Percentiles rank a stretch among this genome's conserved stretches.
Conservation (phyloP, 2,888 invertebrate genomes). For the Platycheirus rosarum region DNA sequence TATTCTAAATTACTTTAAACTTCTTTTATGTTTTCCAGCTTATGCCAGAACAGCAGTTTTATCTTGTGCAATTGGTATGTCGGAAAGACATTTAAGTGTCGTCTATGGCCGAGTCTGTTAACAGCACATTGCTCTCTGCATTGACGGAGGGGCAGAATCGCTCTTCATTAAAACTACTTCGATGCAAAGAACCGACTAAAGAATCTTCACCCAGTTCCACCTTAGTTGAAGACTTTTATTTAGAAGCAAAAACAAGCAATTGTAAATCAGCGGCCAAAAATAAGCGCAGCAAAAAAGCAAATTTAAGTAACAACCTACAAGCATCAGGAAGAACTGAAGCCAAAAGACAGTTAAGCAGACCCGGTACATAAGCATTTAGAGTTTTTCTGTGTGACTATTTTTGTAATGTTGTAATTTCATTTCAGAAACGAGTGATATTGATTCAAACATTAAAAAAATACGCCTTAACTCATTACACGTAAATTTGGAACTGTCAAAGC, state of each 20-base stretch:
- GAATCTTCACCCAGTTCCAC: slow-evolving; percentile 41
- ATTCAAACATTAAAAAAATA: slow-evolving; percentile 79
- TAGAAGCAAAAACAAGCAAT: slow-evolving; percentile 47
- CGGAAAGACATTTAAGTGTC: slow-evolving; percentile 89
- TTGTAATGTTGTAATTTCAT: slow-evolving; percentile 9
- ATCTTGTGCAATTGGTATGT: slow-evolving; percentile 80
- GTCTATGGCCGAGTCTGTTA: slow-evolving; percentile 96
- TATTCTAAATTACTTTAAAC: no score
- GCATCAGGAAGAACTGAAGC: slow-evolving; percentile 15
- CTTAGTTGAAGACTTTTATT: neutral
- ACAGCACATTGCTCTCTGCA: slow-evolving; percentile 89
- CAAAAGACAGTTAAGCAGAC: slow-evolving; percentile 23
- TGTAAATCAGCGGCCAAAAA: slow-evolving; percentile 61
- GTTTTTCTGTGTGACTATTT: no score
- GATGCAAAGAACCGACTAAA: slow-evolving; percentile 72
- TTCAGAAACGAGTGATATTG: slow-evolving; percentile 76
- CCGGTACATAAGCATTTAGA: slow-evolving; percentile 46
- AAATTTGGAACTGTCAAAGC: neutral
- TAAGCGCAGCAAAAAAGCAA: slow-evolving; percentile 19
- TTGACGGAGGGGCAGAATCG: slow-evolving; percentile 86
- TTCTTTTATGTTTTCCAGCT: slow-evolving; percentile 6
- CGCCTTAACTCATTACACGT: slow-evolving; percentile 68
- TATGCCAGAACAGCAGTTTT: slow-evolving; percentile 1
- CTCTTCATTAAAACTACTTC: slow-evolving; percentile 76
- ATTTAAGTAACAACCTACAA: neutral